Evolutionary conservation across 2,113 vertebrate species (phyloP), one percentile per base, ranked within the genome.

Genomic region (Macquaria ambigua): DNA sequence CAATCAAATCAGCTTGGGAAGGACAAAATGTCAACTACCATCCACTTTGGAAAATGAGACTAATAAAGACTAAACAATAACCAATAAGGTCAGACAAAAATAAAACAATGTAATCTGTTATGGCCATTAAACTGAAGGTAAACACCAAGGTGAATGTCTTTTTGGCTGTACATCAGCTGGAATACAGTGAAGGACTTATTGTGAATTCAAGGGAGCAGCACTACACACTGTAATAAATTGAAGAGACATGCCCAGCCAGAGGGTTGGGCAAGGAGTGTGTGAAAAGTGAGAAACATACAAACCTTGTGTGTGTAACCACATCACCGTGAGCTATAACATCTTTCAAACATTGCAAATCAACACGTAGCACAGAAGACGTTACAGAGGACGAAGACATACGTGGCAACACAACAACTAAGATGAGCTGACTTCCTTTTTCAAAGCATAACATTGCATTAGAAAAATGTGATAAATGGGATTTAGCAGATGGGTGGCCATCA

Each of bases 341-440:
- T 63, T 62, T 9, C 34, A 64, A 63, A 77, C 70, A 82, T 7
- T 37, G n/a, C 48, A 74, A 25, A 56, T 77, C 4, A 1, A 83
- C 71, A 84, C 28, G 4, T 4, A 81, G n/a, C 74, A 82, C 68
- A 75, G 7, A 62, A 56, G 39, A 89, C 11, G 0, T 69, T 39
- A 83, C 70, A 86, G 23, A 66, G 5, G 77, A 89, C 84, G 34
- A 74, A 79, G 70, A 92, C 79, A 84, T 1, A 31, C 31, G 79
- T 89, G 88, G 85, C 88, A 92, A 90, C 18, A 88, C 82, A 87
- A 90, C 88, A 92, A 91, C n/a, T 91, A 89, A 91, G 87, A 82
- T 83, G 34, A 79, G n/a, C 37, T 20, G 6, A 41, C 53, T 46
- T 73, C 31, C 31, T 41, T 72, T 77, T 53, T 64, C 31, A 77